Evolutionary conservation across 2,888 invertebrate genomes (phyloP).

Genomic region (Argyra leucocephala): DNA sequence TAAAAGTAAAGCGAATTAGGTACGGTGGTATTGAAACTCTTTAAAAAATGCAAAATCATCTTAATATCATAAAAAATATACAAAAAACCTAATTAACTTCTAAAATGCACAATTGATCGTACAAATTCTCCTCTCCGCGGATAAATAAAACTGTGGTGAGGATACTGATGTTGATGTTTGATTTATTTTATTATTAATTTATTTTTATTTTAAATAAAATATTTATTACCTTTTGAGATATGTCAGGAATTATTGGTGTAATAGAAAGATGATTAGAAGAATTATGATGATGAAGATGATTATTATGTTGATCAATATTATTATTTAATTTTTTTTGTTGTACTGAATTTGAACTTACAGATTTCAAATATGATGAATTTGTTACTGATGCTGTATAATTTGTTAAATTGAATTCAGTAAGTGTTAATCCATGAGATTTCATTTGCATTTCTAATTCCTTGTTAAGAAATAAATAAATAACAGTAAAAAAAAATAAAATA

Average conservation of each 20-base stretch:
- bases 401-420: constrained; percentile 51
- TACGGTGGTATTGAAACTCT: too few relatives aligned
- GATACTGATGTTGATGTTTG: too few relatives aligned
- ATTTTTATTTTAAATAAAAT: too few relatives aligned
- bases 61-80: too few relatives aligned
- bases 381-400: constrained; percentile 42
- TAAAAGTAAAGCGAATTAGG: too few relatives aligned
- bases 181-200: too few relatives aligned
- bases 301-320: background rate
- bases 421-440: constrained; percentile 61
- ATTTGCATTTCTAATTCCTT: constrained; percentile 72
- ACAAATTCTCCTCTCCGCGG: too few relatives aligned
- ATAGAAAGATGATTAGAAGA: constrained; percentile 27
- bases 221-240: constrained; percentile 39
- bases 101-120: too few relatives aligned
- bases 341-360: constrained; percentile 33
- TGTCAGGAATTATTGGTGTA: constrained; percentile 38
- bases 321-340: constrained; percentile 18
- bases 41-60: too few relatives aligned
- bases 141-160: too few relatives aligned
- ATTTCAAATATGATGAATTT: constrained; percentile 44
- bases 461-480: constrained; percentile 8
- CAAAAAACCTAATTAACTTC: too few relatives aligned
- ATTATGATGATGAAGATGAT: constrained; percentile 10
- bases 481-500: constrained; percentile 12